Conservation (phyloP, 1,140 invertebrate species). For the Babylonia areolata region DNA sequence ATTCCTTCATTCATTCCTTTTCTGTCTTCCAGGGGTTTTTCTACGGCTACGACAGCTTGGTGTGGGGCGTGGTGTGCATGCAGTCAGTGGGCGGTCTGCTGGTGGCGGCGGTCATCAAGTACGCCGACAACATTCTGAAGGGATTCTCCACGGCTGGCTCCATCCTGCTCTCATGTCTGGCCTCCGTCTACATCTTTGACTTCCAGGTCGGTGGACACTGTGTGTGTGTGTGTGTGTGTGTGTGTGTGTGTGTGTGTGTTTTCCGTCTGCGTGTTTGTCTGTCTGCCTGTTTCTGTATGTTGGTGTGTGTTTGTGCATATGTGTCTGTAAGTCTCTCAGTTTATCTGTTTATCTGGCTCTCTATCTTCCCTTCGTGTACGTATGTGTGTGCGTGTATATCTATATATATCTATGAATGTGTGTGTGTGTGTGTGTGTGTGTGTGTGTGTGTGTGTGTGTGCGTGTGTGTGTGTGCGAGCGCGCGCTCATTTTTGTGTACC, state of each 20-base stretch:
- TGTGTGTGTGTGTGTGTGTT: neutral
- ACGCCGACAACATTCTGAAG: constrained; percentile 78
- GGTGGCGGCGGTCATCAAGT: constrained; percentile 78
- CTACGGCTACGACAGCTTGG: constrained; percentile 76
- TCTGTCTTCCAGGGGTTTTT: constrained; percentile 76
- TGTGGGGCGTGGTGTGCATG: constrained; percentile 76
- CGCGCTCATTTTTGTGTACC: too few species aligned
- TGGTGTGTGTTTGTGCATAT: neutral
- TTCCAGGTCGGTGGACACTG: constrained; percentile 84
- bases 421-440: too few species aligned
- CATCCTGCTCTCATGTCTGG: constrained; percentile 93
- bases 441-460: too few species aligned
- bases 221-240: neutral
- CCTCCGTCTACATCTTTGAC: constrained; percentile 94
- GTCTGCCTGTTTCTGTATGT: neutral
- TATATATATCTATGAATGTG: neutral
- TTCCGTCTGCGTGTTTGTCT: neutral
- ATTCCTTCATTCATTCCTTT: neutral
- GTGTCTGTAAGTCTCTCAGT: neutral
- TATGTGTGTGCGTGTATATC: neutral
- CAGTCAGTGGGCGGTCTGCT: constrained; percentile 76
- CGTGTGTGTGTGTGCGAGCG: too few species aligned
- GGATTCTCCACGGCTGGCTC: constrained; percentile 76
- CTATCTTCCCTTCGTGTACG: too few species aligned
- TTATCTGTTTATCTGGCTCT: too few species aligned